Evolutionary conservation across 1,140 invertebrate genomes (phyloP).

Genomic region (Aphelinus certus): DNA sequence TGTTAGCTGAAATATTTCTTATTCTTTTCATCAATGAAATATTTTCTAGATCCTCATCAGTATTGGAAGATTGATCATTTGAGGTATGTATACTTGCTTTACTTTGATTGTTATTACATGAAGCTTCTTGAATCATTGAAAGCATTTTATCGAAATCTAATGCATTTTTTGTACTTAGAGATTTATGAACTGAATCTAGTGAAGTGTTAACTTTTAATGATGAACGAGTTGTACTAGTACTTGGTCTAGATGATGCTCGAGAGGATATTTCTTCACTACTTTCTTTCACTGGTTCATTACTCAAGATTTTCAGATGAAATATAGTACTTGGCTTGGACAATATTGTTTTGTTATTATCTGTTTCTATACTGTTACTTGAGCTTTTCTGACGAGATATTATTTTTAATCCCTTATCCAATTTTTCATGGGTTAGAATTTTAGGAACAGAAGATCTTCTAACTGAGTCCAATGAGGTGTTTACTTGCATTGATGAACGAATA

Average conservation of each 20-base stretch:
- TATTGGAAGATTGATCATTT: conserved; percentile 23
- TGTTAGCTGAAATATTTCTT: conserved; percentile 34
- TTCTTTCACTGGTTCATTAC: conserved; percentile 19
- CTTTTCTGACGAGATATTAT: neutral
- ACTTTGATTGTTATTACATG: conserved; percentile 2
- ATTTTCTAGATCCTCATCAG: conserved; percentile 29
- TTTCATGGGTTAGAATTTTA: too few relatives aligned
- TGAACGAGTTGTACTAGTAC: conserved; percentile 36
- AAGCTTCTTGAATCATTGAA: conserved; percentile 22
- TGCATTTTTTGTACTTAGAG: conserved; percentile 19
- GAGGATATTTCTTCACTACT: neutral
- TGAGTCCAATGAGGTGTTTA: conserved; percentile 15
- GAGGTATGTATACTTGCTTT: conserved; percentile 5
- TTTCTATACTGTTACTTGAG: too few relatives aligned
- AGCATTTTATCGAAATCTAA: conserved; percentile 35
- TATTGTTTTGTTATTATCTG: too few relatives aligned
- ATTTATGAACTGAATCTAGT: conserved; percentile 43
- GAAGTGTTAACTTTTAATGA: conserved; percentile 57
- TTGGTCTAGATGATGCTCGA: conserved; percentile 22
- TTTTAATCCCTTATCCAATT: neutral
- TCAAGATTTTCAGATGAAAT: too few relatives aligned
- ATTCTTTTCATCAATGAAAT: conserved; percentile 35
- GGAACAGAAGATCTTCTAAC: neutral
- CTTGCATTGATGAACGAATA: conserved; percentile 16
- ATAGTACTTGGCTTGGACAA: neutral